Conservation (phyloP, 1,140 invertebrate genomes). For the Lethocerus indicus region DNA sequence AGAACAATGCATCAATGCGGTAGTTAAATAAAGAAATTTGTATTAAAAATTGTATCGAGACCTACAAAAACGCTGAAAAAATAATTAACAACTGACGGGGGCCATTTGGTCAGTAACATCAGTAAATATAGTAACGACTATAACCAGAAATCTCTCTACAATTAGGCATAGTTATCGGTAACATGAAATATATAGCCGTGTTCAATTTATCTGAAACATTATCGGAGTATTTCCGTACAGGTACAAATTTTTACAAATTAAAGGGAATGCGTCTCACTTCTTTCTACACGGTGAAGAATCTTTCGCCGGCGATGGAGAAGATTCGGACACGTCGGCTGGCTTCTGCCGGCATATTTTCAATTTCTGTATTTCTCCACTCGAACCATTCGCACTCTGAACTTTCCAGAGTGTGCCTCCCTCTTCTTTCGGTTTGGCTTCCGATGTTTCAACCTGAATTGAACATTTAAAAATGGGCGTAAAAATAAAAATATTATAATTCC, state of each 20-base stretch:
- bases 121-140: too few species aligned
- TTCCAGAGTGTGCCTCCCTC: slow-evolving; percentile 27
- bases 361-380: slow-evolving; percentile 32
- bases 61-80: too few species aligned
- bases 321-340: slow-evolving; percentile 7
- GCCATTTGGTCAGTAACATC: too few species aligned
- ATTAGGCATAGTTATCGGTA: too few species aligned
- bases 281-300: slow-evolving; percentile 16
- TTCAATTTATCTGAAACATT: too few species aligned
- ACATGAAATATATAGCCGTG: too few species aligned
- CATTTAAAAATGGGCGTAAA: background rate
- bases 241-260: slow-evolving; percentile 18
- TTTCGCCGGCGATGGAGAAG: slow-evolving; percentile 11
- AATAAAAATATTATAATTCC: background rate
- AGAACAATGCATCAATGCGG: too few species aligned
- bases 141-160: too few species aligned
- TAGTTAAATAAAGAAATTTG: too few species aligned
- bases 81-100: too few species aligned
- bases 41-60: too few species aligned
- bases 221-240: slow-evolving; percentile 15
- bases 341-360: slow-evolving; percentile 30
- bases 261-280: slow-evolving; percentile 10
- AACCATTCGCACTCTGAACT: slow-evolving; percentile 31
- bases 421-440: slow-evolving; percentile 4
- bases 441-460: background rate